phyloP scores from a whole-genome alignment of 2,888 invertebrate genomes.

The Zelleria hepariella region DNA sequence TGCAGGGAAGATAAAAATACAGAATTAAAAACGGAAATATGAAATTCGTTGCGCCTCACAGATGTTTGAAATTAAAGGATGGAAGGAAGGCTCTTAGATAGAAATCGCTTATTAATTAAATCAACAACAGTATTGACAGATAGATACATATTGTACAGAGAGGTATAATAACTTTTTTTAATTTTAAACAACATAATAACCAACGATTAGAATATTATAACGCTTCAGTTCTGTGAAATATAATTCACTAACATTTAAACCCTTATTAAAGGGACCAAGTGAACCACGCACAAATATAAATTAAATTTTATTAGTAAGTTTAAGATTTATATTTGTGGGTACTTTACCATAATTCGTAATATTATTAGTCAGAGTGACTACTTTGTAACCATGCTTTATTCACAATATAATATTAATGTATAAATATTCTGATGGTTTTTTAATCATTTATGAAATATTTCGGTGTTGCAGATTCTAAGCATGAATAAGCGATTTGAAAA shows the following conservation, averaged over 20 bases:
- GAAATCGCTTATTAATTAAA: slow-evolving; percentile 63
- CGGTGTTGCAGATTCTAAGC: slow-evolving; percentile 1
- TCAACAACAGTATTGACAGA: slow-evolving; percentile 44
- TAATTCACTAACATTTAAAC: slow-evolving; percentile 60
- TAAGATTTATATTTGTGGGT: background rate
- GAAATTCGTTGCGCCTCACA: slow-evolving; percentile 56
- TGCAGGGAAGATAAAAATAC: slow-evolving; percentile 25
- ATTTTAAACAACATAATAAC: slow-evolving; percentile 63
- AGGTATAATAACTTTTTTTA: slow-evolving; percentile 46
- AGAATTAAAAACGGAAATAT: slow-evolving; percentile 26
- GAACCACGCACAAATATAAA: background rate
- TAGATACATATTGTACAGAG: slow-evolving; percentile 61
- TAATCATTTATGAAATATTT: background rate
- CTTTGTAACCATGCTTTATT: slow-evolving; percentile 1
- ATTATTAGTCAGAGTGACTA: slow-evolving; percentile 4
- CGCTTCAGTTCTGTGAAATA: slow-evolving; percentile 70
- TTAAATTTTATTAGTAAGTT: background rate
- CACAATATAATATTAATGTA: slow-evolving; percentile 17
- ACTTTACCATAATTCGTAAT: background rate
- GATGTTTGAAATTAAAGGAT: slow-evolving; percentile 22
- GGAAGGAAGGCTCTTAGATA: slow-evolving; percentile 27
- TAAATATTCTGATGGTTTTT: slow-evolving; percentile 11
- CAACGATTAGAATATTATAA: slow-evolving; percentile 48
- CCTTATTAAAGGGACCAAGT: slow-evolving; percentile 3
- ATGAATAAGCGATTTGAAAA: slow-evolving; percentile 5